phyloP scores from a whole-genome alignment of 2,113 vertebrate species.

The Alectura lathami region DNA sequence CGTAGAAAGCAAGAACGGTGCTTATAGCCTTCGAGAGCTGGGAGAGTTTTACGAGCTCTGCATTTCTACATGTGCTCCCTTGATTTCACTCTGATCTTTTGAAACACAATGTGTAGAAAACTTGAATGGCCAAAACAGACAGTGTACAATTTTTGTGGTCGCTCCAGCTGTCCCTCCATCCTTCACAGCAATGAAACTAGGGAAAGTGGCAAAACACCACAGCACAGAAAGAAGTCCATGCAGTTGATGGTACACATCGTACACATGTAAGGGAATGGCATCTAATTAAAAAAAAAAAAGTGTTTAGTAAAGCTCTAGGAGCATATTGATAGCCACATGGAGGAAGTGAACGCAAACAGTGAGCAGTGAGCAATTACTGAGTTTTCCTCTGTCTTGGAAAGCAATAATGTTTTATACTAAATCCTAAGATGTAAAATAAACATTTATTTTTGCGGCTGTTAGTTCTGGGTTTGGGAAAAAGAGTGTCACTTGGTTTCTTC shows the following conservation, averaged over 20 bases:
- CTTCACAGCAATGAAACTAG: not conserved
- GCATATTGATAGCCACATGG: accelerated
- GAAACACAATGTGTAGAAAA: not conserved
- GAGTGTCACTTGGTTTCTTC: not conserved
- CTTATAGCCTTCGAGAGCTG: not conserved
- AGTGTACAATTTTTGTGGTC: not conserved
- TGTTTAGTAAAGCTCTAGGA: not conserved
- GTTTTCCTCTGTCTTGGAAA: not conserved
- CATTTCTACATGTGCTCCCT: not conserved
- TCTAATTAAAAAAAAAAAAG: not conserved
- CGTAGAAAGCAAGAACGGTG: not conserved
- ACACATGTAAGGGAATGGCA: accelerated
- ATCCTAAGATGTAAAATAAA: not conserved
- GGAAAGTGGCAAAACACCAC: not conserved
- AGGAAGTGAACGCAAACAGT: not conserved
- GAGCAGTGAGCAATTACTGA: not conserved
- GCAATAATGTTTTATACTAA: not conserved
- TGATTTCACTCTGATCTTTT: not conserved
- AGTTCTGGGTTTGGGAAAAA: not conserved
- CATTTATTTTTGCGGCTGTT: not conserved
- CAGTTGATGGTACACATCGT: not conserved
- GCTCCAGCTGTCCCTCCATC: not conserved
- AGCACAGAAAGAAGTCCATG: not conserved
- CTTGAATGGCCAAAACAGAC: not conserved
- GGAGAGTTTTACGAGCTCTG: not conserved